phyloP scores from a whole-genome alignment of 1,140 invertebrate species.

The Cyphomyrmex costatus region DNA sequence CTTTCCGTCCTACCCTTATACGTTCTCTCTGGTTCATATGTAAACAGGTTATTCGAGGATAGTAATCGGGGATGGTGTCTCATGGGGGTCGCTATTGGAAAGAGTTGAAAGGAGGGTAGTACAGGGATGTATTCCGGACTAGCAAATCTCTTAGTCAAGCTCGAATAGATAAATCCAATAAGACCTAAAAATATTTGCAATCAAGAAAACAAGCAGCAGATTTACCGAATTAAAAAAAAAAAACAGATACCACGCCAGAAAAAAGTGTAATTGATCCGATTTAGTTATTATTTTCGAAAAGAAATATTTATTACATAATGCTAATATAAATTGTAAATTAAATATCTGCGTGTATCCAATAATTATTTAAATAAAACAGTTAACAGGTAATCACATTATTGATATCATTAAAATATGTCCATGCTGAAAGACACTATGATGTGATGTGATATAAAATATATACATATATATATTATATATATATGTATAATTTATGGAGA shows the following conservation, averaged over 20 bases:
- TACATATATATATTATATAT: neutral
- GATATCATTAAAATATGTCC: neutral
- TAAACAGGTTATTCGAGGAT: constrained; percentile 74
- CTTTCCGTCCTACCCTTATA: constrained; percentile 47
- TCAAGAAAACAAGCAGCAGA: constrained; percentile 52
- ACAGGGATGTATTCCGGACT: constrained; percentile 23
- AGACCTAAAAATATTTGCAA: constrained; percentile 65
- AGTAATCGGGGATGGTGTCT: constrained; percentile 55
- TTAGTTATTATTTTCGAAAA: constrained; percentile 6
- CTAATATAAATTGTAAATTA: neutral
- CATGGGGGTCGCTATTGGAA: constrained; percentile 59
- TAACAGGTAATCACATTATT: neutral
- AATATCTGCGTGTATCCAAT: neutral
- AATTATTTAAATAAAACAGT: neutral
- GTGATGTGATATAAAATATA: neutral
- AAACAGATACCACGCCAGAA: neutral
- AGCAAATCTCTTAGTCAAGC: constrained; percentile 53
- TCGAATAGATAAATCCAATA: constrained; percentile 75
- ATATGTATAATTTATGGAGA: neutral
- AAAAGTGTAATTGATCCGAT: neutral
- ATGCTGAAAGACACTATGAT: neutral
- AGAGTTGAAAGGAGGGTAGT: constrained; percentile 54
- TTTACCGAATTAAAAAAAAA: neutral
- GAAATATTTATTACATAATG: neutral
- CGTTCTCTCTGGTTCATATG: constrained; percentile 27